These are phyloP conservation scores for Heterotis niloticus DNA, from an alignment of 2,113 vertebrate species.

Conservation along the genomic window DNA sequence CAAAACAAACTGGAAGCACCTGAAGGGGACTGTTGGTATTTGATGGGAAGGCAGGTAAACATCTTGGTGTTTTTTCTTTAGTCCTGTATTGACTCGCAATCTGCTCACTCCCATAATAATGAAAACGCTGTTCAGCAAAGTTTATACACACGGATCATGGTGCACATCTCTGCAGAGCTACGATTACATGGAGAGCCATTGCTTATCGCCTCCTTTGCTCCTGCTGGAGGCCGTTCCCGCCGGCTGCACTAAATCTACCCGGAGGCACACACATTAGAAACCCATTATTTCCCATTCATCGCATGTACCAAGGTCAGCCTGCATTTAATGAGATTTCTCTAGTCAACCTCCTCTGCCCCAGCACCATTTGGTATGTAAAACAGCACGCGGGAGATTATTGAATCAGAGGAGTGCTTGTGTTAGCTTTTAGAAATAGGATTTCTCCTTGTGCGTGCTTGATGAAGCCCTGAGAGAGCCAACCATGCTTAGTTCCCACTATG, in stretches of 20 bases:
- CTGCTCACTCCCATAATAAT: not conserved
- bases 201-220: constrained; percentile 9
- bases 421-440: constrained; percentile 33
- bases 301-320: constrained; percentile 29
- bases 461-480: not conserved
- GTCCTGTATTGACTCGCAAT: not conserved
- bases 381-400: constrained; percentile 28
- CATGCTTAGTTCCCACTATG: constrained; percentile 5
- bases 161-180: constrained; percentile 16
- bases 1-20: not conserved
- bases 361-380: constrained; percentile 33
- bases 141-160: constrained; percentile 8
- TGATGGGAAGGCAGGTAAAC: constrained; percentile 11
- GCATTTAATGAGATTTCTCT: constrained; percentile 31
- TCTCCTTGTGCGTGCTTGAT: constrained; percentile 15
- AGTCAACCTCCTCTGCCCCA: constrained; percentile 27
- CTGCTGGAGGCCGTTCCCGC: constrained; percentile 15
- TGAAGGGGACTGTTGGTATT: constrained; percentile 3
- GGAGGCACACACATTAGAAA: constrained; percentile 26
- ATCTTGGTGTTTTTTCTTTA: not conserved
- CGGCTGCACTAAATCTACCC: constrained; percentile 23
- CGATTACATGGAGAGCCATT: constrained; percentile 12
- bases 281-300: constrained; percentile 26
- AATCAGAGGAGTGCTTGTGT: constrained; percentile 27
- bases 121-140: not conserved